Evolutionary conservation across 2,888 invertebrate genomes (phyloP), one percentile per base, ranked within the genome.

Genomic region (Camponotus fellah): DNA sequence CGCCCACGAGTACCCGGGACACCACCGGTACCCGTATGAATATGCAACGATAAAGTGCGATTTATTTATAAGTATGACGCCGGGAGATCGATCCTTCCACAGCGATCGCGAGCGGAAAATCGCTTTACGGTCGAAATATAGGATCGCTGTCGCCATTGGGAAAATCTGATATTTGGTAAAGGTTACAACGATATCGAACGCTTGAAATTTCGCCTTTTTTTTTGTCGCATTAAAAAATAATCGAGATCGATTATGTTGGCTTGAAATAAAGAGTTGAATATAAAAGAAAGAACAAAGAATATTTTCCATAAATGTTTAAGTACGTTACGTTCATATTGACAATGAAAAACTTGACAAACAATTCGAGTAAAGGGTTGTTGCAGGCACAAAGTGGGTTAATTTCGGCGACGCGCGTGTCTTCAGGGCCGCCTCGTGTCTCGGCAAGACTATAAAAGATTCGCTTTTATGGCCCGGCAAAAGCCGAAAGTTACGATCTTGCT

Each of bases 41-140:
- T 94, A 94, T 94, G 93, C 94, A 94, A 94, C 92, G 94, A 93
- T 93, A 92, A 92, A 92, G 86, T 88, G 85, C 89, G 92, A 93
- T 94, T 94, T 94, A 94, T 94, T 94, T 94, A 94, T 94, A 94
- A 92, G 90, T 90, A 91, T 94, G 94, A 94, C 94, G 92, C 92
- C 69, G 89, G 49, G 90, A 85, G 88, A 91, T 91, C 91, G 91
- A 88, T 91, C 89, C 89, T 89, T 90, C 91, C 87, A 82, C 83
- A 83, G 40, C 58, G 46, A 58, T 69, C 86, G 85, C 46, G 71
- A 86, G 82, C 79, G 89, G 83, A 88, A 88, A 88, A 89, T 88
- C 69, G 58, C 4, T 34, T 53, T 43, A 43, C 26, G 76, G 34
- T 79, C 81, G 56, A 72, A 83, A 85, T 84, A n/a, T 37, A 37